phyloP scores from a whole-genome alignment of 2,113 vertebrate genomes.

The Cygnus buccinator region DNA sequence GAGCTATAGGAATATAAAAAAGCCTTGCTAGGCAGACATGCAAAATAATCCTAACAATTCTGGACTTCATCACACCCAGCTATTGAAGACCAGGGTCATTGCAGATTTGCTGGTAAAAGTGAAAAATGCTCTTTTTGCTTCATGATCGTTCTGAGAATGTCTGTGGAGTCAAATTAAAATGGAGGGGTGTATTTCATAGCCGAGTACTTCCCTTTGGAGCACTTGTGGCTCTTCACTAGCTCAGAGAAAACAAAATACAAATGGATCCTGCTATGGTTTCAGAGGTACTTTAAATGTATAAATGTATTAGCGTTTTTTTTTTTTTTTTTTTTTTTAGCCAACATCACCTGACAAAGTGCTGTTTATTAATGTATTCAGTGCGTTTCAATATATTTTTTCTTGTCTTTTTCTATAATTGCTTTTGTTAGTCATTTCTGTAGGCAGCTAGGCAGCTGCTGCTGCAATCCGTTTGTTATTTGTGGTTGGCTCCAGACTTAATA shows the following conservation, averaged over 20 bases:
- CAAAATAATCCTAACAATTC: neutral
- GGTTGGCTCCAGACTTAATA: neutral
- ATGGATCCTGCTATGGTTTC: neutral
- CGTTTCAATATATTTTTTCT: neutral
- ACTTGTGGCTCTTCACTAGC: neutral
- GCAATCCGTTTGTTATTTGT: neutral
- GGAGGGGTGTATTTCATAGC: neutral
- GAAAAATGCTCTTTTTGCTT: neutral
- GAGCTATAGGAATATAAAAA: neutral
- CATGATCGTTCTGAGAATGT: neutral
- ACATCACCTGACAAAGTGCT: neutral
- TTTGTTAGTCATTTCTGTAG: constrained; percentile 30
- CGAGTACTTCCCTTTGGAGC: neutral
- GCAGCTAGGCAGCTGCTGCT: constrained; percentile 7
- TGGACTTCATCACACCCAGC: neutral
- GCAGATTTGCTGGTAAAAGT: neutral
- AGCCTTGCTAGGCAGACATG: neutral
- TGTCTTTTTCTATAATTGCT: neutral
- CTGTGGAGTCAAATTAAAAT: neutral
- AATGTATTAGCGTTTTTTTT: neutral
- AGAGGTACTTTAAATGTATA: neutral
- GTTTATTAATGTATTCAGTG: neutral
- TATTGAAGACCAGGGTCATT: neutral
- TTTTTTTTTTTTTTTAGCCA: neutral
- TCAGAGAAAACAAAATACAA: neutral